phyloP scores from a whole-genome alignment of 2,113 vertebrate species.

The Alligator sinensis region DNA sequence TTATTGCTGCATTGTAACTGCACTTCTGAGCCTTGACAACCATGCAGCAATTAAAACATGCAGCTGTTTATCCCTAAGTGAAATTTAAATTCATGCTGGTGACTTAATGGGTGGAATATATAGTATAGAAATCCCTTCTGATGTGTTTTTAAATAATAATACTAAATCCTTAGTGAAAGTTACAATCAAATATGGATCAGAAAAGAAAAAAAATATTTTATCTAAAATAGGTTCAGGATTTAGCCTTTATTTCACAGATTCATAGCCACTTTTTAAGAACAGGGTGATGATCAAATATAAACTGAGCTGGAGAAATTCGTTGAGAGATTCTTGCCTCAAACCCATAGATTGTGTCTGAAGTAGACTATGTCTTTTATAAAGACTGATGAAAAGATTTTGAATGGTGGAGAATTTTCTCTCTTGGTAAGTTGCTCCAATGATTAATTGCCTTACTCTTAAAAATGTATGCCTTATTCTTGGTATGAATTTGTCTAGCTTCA shows the following conservation, averaged over 20 bases:
- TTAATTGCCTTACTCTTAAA: background rate
- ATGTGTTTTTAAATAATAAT: background rate
- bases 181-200: background rate
- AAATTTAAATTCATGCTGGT: background rate
- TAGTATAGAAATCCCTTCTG: background rate
- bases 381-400: background rate
- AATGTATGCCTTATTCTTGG: constrained; percentile 1
- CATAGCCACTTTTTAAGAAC: too few relatives aligned
- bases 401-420: background rate
- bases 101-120: background rate
- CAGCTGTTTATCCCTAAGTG: constrained; percentile 5
- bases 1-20: background rate
- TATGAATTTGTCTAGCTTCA: background rate
- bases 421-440: background rate
- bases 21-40: background rate
- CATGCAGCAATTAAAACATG: background rate
- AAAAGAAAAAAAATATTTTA: background rate
- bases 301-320: too few relatives aligned
- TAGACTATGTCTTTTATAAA: background rate
- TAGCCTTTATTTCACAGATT: background rate
- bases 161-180: background rate
- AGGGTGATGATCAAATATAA: too few relatives aligned
- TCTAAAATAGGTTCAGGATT: background rate
- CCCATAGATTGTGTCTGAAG: background rate
- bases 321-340: background rate